Evolutionary conservation across 2,888 invertebrate genomes (phyloP), one percentile per base, ranked within the genome.

Genomic region (Polydesmus complanatus): DNA sequence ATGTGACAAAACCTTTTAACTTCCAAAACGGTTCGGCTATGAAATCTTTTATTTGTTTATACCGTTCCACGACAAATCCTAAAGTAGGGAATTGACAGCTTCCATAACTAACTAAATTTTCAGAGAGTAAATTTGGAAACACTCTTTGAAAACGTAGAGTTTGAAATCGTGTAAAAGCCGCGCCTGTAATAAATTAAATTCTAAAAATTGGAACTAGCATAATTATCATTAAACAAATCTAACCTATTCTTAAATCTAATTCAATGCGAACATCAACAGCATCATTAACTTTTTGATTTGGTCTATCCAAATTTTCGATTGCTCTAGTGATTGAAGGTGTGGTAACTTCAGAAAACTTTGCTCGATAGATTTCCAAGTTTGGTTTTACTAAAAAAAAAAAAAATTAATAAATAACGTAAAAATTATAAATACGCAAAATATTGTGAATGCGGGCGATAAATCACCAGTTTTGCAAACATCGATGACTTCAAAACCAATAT

Each of bases 51-150:
- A 93, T 85, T 37, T 92, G 90, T 71, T 92, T 84, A 72, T 88
- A 97, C 58, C 98, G 80, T 73, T 98, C 95, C 0, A 95, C 97
- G n/a, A 99, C 96, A 80, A 99, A 99, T 1, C 98, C 98, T n/a
- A 99, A 78, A 0, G 98, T 99, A 3, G 98, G 98, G 74, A 99
- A 97, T 75, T 99, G 98, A 71, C 98, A 99, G 62, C 93, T 94
- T 1, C 98, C 98, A 73, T 99, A 99, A 74, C 96, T 97, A 54
- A 99, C 86, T 1, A 96, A 73, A 72, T 86, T 85, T 60, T 88
- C 81, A 0, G 83, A 79, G 51, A 78, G 66, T 1, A 71, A 68
- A 37, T 69, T 67, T 0, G 77, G 77, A 66, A 78, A 77, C 22
- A 73, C 70, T 69, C 83, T 83, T 71, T 88, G 85, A 3, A 97